Conservation (phyloP, 1,140 invertebrate species). For the Panulirus ornatus region DNA sequence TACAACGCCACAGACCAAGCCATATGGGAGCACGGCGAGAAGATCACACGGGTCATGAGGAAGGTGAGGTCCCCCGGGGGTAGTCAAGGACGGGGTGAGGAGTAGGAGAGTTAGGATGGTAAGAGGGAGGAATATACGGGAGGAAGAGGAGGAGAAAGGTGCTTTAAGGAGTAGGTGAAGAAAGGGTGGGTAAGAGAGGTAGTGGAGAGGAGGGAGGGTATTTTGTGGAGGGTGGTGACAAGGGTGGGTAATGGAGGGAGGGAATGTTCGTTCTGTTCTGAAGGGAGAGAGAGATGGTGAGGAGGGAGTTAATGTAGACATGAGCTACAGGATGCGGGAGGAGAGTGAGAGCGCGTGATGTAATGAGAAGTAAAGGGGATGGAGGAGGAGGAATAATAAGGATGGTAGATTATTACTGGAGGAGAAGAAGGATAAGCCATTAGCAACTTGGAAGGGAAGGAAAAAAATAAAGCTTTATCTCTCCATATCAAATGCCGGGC, state of each 20-base stretch:
- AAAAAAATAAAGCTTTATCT: too few species aligned
- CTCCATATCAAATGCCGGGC: too few species aligned
- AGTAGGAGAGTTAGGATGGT: too few species aligned
- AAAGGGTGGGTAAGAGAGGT: not conserved
- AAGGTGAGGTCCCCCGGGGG: slow-evolving; percentile 2
- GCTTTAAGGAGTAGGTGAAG: not conserved
- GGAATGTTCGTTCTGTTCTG: not conserved
- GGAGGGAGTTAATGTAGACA: not conserved
- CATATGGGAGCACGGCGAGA: slow-evolving; percentile 47
- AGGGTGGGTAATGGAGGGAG: not conserved
- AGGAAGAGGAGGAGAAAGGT: not conserved
- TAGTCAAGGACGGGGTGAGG: too few species aligned
- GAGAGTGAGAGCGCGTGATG: not conserved
- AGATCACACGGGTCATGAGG: slow-evolving; percentile 33
- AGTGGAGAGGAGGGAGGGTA: not conserved
- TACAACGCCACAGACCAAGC: slow-evolving; percentile 20
- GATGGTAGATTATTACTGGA: not conserved
- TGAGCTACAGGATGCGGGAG: not conserved
- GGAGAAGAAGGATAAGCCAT: not conserved
- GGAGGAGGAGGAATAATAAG: not conserved
- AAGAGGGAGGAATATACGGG: not conserved
- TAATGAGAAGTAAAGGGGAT: not conserved
- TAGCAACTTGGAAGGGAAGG: too few species aligned
- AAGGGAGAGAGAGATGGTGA: not conserved
- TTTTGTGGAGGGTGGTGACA: not conserved